Percentiles rank a stretch among this genome's conserved stretches.
These are phyloP conservation scores for Strigamia maritima DNA, from an alignment of 2,888 invertebrate genomes.

Conservation along the genomic window DNA sequence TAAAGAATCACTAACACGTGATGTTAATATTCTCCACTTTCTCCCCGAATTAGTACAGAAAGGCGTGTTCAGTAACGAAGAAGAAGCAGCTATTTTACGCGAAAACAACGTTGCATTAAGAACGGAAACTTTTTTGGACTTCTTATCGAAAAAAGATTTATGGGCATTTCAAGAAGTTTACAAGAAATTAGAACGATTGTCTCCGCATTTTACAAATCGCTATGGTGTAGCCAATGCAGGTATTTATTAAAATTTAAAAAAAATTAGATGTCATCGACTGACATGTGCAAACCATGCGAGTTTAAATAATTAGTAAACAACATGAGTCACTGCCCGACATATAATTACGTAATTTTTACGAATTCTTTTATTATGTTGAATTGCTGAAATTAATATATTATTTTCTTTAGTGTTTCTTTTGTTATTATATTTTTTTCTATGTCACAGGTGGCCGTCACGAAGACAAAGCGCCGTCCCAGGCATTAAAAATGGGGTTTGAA, in stretches of 20 bases:
- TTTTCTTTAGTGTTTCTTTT: not conserved
- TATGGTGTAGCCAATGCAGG: not conserved
- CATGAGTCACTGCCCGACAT: not conserved
- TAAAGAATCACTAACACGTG: conserved; percentile 3
- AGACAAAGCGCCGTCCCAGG: conserved; percentile 48
- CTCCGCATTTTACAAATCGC: not conserved
- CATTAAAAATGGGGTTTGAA: conserved; percentile 51
- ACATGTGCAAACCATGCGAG: not conserved
- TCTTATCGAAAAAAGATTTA: conserved; percentile 10
- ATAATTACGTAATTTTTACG: not conserved
- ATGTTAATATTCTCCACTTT: conserved; percentile 1
- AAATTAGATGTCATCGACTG: not conserved
- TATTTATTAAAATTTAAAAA: not conserved
- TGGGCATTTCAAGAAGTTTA: conserved; percentile 8
- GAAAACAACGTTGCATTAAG: not conserved
- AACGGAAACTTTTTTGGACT: not conserved
- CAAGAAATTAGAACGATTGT: not conserved
- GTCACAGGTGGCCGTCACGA: conserved; percentile 7
- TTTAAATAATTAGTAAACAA: conserved; percentile 10
- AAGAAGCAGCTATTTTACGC: not conserved
- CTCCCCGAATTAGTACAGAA: not conserved
- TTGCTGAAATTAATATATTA: not conserved
- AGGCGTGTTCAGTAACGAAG: not conserved
- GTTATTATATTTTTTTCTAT: not conserved
- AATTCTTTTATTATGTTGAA: not conserved